Evolutionary conservation across 2,113 vertebrate genomes (phyloP).

Genomic region (Meles meles): DNA sequence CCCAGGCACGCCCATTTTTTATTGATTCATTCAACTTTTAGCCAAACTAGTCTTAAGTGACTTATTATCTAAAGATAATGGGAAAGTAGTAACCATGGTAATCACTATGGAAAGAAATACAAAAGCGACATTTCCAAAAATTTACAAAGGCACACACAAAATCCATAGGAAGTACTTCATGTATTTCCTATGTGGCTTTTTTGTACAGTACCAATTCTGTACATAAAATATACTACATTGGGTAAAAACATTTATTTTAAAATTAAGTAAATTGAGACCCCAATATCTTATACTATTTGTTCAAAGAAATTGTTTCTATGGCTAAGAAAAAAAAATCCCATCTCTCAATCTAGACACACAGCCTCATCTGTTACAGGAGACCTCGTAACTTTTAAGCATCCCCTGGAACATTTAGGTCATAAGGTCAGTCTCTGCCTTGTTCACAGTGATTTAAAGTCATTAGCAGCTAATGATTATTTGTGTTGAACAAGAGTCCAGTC

Average conservation of each 20-base stretch:
- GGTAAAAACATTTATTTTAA: constrained; percentile 11
- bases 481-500: constrained; percentile 55
- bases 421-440: constrained; percentile 38
- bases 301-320: neutral
- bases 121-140: constrained; percentile 18
- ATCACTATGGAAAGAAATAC: neutral
- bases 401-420: constrained; percentile 2
- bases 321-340: neutral
- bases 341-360: neutral
- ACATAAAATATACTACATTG: neutral
- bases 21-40: neutral
- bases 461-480: constrained; percentile 63
- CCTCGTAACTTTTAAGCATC: neutral
- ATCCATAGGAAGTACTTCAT: neutral
- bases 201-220: neutral
- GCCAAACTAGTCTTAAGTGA: neutral
- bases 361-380: neutral
- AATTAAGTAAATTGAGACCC: neutral
- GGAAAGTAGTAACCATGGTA: neutral
- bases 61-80: neutral
- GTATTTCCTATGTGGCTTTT: neutral
- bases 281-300: neutral
- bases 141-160: neutral
- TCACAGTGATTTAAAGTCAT: constrained; percentile 65
- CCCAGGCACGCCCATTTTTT: neutral